Conservation (phyloP, 30 jellyfish, hydroid and myxozoan genomes). For the Phacellophora camtschatica region DNA sequence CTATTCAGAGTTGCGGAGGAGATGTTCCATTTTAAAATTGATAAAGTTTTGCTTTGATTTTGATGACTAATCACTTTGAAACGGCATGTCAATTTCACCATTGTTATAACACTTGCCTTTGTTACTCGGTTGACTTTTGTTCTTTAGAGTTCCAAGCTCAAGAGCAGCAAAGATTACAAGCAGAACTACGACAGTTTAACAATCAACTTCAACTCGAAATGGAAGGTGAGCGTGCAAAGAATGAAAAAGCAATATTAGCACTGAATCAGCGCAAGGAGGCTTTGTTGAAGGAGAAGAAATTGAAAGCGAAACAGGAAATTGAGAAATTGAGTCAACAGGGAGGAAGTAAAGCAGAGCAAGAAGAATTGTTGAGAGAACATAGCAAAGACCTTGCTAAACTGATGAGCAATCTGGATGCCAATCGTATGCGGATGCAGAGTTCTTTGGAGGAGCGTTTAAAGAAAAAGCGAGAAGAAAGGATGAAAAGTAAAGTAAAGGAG, state of each 20-base stretch:
- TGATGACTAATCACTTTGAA: too few relatives aligned
- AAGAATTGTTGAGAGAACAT: slow-evolving; percentile 85
- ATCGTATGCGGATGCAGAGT: slow-evolving; percentile 97
- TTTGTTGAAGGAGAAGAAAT: slow-evolving; percentile 80
- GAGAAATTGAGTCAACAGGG: slow-evolving; percentile 84
- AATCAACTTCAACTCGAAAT: slow-evolving; percentile 70
- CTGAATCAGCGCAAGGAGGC: slow-evolving; percentile 90
- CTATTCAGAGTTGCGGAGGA: too few relatives aligned
- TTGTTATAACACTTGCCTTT: too few relatives aligned
- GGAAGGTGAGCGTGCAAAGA: slow-evolving; percentile 79
- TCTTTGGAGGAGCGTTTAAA: slow-evolving; percentile 78
- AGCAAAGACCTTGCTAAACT: slow-evolving; percentile 91
- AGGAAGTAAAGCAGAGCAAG: slow-evolving; percentile 92
- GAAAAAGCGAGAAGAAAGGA: slow-evolving; percentile 85
- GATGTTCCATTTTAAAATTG: too few relatives aligned
- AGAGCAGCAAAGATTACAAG: slow-evolving; percentile 77
- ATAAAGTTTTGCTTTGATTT: too few relatives aligned
- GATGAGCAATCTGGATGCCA: slow-evolving; percentile 98
- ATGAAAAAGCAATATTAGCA: slow-evolving; percentile 87
- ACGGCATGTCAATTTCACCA: too few relatives aligned
- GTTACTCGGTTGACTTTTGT: background rate
- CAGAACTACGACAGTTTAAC: slow-evolving; percentile 68
- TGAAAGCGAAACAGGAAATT: slow-evolving; percentile 89
- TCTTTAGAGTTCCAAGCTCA: slow-evolving; percentile 76
- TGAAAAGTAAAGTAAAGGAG: slow-evolving; percentile 76